These are phyloP conservation scores for Sander vitreus DNA, from an alignment of 2,113 vertebrate species.

Conservation along the genomic window DNA sequence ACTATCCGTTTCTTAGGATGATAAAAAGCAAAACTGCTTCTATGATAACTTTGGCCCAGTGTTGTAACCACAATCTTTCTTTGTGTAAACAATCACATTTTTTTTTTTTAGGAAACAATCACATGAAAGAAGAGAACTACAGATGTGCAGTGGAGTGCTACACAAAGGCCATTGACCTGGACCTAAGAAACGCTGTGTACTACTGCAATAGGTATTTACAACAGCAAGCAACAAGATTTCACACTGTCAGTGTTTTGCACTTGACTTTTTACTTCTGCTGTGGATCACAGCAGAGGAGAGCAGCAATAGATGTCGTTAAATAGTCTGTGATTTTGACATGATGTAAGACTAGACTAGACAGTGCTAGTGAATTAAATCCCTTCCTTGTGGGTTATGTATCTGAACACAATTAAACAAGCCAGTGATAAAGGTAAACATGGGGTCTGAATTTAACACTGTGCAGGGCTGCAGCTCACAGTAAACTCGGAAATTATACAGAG, in stretches of 20 bases:
- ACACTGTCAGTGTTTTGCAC: background rate
- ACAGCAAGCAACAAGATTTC: background rate
- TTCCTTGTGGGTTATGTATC: background rate
- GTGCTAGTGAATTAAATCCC: background rate
- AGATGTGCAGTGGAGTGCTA: slow-evolving; percentile 94
- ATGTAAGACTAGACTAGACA: background rate
- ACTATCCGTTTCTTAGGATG: background rate
- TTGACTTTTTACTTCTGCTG: too few species aligned
- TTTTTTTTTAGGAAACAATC: slow-evolving; percentile 91
- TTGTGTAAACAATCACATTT: background rate
- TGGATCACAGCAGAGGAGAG: background rate
- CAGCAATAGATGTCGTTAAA: background rate
- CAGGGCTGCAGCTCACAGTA: slow-evolving; percentile 97
- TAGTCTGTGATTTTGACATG: too few species aligned
- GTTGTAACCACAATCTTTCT: background rate
- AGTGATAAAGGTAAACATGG: background rate
- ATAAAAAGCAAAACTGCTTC: background rate
- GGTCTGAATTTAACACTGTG: slow-evolving; percentile 8
- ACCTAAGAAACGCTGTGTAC: slow-evolving; percentile 96
- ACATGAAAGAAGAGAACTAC: slow-evolving; percentile 98
- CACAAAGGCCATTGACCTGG: slow-evolving; percentile 93
- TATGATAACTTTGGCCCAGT: too few species aligned
- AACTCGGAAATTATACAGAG: slow-evolving; percentile 92
- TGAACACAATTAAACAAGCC: background rate
- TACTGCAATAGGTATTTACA: slow-evolving; percentile 94